Evolutionary conservation across 2,113 vertebrate species (phyloP), one percentile per base, ranked within the genome.

Genomic region (Shinisaurus crocodilurus): DNA sequence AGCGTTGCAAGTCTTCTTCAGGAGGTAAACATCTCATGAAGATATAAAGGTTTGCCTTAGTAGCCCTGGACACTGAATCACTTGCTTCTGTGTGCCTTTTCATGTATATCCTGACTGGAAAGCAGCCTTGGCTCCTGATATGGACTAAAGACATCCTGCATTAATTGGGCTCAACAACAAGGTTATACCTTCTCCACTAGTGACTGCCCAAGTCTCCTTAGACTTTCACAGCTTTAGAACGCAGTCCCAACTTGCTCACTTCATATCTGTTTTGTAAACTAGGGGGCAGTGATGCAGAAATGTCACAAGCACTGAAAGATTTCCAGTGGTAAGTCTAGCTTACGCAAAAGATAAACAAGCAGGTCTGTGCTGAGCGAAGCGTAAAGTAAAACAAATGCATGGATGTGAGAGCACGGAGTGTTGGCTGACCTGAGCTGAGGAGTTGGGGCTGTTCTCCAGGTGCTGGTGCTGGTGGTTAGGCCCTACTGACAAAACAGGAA

Each of bases 261-360:
- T 74, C 29, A 15, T 37, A 43, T 34, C 48, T 60, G 8, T 82
- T 81, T 88, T 70, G 32, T 82, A 40, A 45, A 77, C 16, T 48
- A 43, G 29, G 54, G 70, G 29, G 25, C 34, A 45, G 80, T 32
- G 79, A 23, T 60, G 54, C 40, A 74, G 50, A 82, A 82, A 82
- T 6, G 16, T 27, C 18, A 34, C 0, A 70, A 60, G 37, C 60
- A 43, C 80, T 60, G 67, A 74, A 82, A 34, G 65, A 25, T 60
- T 6, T 4, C 7, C 45, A n/a, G 23, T 89, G 16, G 37, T 48
- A 77, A 77, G 40, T 72, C 37, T 60, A 34, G 37, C 50, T 57
- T 74, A 43, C 74, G 80, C 69, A 37, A 89, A 89, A 82, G 67
- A 50, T 60, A 89, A 82, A 74, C 80, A 89, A 82, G 50, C 12